These are phyloP conservation scores for Cephus sareptanus DNA, from an alignment of 2,888 invertebrate species.

Conservation along the genomic window DNA sequence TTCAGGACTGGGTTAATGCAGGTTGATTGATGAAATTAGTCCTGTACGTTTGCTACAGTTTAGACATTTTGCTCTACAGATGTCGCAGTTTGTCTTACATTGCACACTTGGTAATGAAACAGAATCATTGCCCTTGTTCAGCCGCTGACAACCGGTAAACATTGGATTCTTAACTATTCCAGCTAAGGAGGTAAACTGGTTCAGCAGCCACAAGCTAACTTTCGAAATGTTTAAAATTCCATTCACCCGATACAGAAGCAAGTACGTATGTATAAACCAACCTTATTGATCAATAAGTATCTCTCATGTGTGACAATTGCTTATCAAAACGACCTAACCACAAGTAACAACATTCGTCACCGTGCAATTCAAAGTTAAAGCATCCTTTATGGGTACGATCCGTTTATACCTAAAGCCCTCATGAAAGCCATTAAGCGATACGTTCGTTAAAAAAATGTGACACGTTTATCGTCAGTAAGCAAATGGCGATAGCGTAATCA, in stretches of 20 bases:
- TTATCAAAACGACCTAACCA: background rate
- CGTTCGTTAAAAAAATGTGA: background rate
- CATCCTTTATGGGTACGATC: background rate
- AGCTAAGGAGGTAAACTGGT: background rate
- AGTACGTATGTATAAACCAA: background rate
- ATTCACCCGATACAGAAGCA: background rate
- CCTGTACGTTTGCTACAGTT: background rate
- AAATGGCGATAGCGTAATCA: background rate
- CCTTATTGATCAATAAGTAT: background rate
- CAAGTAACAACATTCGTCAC: background rate
- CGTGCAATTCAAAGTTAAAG: background rate
- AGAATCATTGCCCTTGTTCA: background rate
- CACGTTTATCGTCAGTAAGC: background rate
- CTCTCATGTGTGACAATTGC: background rate
- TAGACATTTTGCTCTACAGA: background rate
- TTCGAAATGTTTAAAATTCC: background rate
- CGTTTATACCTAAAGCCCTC: background rate
- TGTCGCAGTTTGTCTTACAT: background rate
- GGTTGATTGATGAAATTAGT: background rate
- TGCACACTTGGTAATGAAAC: background rate
- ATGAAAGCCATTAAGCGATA: background rate
- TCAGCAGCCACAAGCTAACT: background rate
- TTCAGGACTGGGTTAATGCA: background rate
- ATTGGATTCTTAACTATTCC: background rate
- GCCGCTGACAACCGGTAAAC: background rate